Evolutionary conservation across 1,140 invertebrate species (phyloP).

Genomic region (Camponotus pennsylvanicus): DNA sequence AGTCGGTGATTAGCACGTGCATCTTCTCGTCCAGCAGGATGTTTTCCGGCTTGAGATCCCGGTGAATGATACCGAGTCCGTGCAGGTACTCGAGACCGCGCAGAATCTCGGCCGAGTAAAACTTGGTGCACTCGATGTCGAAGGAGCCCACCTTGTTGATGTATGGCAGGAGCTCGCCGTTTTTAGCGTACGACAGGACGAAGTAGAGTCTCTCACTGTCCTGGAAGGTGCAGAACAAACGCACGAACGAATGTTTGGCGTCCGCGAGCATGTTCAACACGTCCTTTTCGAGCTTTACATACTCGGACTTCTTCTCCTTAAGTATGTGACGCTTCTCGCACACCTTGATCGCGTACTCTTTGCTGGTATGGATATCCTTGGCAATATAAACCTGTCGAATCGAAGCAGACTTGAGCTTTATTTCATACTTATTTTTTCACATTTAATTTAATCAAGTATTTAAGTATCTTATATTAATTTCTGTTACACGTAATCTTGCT

Average conservation of each 20-base stretch:
- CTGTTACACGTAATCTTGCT: neutral
- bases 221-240: constrained; percentile 98
- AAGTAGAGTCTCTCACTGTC: constrained; percentile 97
- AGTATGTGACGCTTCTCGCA: constrained; percentile 97
- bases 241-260: constrained; percentile 94
- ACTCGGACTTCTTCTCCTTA: constrained; percentile 96
- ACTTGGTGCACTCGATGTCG: constrained; percentile 94
- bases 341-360: constrained; percentile 99
- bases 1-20: constrained; percentile 99
- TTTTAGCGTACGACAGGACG: constrained; percentile 97
- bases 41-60: constrained; percentile 97
- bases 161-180: constrained; percentile 96
- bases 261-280: constrained; percentile 92
- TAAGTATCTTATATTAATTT: neutral
- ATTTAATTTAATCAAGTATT: neutral
- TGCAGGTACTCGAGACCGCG: constrained; percentile 97
- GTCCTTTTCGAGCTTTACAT: constrained; percentile 97
- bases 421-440: neutral
- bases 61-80: constrained; percentile 95
- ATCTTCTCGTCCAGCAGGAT: constrained; percentile 96
- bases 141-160: constrained; percentile 97
- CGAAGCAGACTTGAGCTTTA: neutral
- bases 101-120: constrained; percentile 98
- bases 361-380: constrained; percentile 95
- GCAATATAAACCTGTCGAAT: constrained; percentile 93